Evolutionary conservation across 2,797 vertebrate species (phyloP), one percentile per base, ranked within the genome.

Genomic region (Rhynchonycteris naso): DNA sequence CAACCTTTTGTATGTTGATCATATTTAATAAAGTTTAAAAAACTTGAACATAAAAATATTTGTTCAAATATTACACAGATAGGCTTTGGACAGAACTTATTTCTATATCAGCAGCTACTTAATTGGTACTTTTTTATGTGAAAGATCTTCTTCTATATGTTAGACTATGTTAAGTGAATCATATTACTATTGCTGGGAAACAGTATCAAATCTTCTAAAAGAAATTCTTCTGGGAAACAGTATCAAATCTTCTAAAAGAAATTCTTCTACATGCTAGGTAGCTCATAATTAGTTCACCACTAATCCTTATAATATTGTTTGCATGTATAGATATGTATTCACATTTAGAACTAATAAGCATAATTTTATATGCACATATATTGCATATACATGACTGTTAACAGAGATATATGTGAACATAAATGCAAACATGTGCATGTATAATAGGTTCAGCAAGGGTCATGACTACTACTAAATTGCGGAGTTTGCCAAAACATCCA

Each of bases 141-240:
- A 6, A 50, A 30, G 66, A 81, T 19, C 24, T 15, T 52, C 30
- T 38, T 69, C 52, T 68, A 14, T 22, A 10, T 38, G 8, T 26
- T 71, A 90, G 58, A 80, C 33, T 88, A 66, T 66, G n/a, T 83
- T 93, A 61, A 93, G 52, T 83, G 7, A 76, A 76, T 89, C 33
- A 50, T 18, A 88, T 24, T 75, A 65, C 9, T 61, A n/a, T 43
- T 89, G 12, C 82, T 83, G 35, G 22, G 35, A 35, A 69, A 69
- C 3, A 52, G 11, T 83, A 38, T 61, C 43, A 78, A 88, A 63
- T 30, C 9, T 35, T 19, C 47, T 80, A n/a, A 58, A 72, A 63
- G 74, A 47, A 72, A 58, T 58, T 76, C 58, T 90, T 4, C 47
- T 24, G 35, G 22, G 35, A 35, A 69, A 69, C 3, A 52, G 11